A percentile compares a stretch with the other conserved stretches of the same genome.
phyloP scores from a whole-genome alignment of 2,797 vertebrate genomes.

The Menidia menidia region DNA sequence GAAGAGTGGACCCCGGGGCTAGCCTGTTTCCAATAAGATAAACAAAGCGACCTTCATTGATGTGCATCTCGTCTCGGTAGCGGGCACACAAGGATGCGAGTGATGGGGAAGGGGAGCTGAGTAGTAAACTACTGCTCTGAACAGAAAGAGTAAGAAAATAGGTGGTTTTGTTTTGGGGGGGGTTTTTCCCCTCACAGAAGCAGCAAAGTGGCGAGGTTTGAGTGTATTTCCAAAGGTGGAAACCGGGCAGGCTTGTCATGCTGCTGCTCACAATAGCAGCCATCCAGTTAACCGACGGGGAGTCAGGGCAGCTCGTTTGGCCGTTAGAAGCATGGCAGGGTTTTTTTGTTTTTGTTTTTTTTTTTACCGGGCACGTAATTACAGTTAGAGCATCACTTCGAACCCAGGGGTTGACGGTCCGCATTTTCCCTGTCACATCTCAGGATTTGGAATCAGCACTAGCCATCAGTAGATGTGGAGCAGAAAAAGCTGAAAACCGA shows the following conservation, averaged over 20 bases:
- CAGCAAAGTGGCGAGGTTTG: slow-evolving; percentile 35
- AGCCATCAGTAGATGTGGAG: slow-evolving; percentile 39
- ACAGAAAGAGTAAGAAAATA: background rate
- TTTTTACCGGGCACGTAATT: background rate
- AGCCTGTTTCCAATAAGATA: slow-evolving; percentile 25
- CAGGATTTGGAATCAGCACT: slow-evolving; percentile 15
- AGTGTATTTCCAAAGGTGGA: slow-evolving; percentile 61
- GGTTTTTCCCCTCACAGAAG: slow-evolving; percentile 14
- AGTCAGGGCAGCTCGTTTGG: slow-evolving; percentile 29
- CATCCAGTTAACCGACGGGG: slow-evolving; percentile 53
- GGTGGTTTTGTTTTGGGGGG: slow-evolving; percentile 1
- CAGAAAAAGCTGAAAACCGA: slow-evolving; percentile 32
- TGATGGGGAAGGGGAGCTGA: slow-evolving; percentile 4
- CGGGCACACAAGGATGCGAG: slow-evolving; percentile 42
- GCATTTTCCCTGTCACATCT: background rate
- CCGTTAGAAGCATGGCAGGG: slow-evolving; percentile 21
- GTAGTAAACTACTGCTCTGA: background rate
- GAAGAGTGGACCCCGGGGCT: background rate
- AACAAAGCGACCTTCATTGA: slow-evolving; percentile 70
- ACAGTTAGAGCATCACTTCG: background rate
- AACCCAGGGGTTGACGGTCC: background rate
- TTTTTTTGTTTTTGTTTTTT: too few relatives aligned
- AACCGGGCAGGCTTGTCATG: slow-evolving; percentile 53
- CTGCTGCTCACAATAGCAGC: slow-evolving; percentile 66
- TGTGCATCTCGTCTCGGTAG: slow-evolving; percentile 65